Evolutionary conservation across 2,888 invertebrate species (phyloP), one percentile per base, ranked within the genome.

Genomic region (Metopia argyrocephala): DNA sequence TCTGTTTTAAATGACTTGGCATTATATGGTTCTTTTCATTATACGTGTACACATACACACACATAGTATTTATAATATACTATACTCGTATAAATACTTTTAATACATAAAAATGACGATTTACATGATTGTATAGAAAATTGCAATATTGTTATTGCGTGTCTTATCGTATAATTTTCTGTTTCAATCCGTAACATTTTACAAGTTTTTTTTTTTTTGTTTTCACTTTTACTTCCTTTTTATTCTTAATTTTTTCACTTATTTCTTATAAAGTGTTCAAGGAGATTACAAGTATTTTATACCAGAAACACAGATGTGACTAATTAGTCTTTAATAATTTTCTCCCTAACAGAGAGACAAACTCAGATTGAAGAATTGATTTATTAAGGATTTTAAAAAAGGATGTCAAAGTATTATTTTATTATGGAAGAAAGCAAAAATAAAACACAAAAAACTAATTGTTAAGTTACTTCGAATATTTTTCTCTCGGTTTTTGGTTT

Each of bases 91-190:
- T 69, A 38, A 46, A 68, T 56, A 62, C 50, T 31, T 45, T n/a
- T n/a, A n/a, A n/a, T n/a, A 57, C 12, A 57, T 61, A 48, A 23
- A 75, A 21, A 20, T 57, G 5, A 21, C 62, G 31, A 54, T 23
- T 61, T 31, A 23, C 28, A 31, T 46, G 68, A 45, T 6, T 71
- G 50, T 50, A 46, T n/a, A 15, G 50, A 73, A 78, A 70, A 75
- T 66, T 78, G 78, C 78, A 81, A 75, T 70, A 75, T 81, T 78
- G 59, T 70, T 70, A 46, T 70, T 78, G 81, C 81, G 78, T 81
- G 81, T 78, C 74, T 81, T 81, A 81, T 81, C 81, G 65, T 56
- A 27, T 38, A 73, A 74, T 48, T 28, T 46, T 54, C 74, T 66
- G 57, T 54, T 68, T 69, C 52, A 27, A 64, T 68, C 57, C 69